Conservation (phyloP, 2,888 invertebrate genomes). For the Labia minor region DNA sequence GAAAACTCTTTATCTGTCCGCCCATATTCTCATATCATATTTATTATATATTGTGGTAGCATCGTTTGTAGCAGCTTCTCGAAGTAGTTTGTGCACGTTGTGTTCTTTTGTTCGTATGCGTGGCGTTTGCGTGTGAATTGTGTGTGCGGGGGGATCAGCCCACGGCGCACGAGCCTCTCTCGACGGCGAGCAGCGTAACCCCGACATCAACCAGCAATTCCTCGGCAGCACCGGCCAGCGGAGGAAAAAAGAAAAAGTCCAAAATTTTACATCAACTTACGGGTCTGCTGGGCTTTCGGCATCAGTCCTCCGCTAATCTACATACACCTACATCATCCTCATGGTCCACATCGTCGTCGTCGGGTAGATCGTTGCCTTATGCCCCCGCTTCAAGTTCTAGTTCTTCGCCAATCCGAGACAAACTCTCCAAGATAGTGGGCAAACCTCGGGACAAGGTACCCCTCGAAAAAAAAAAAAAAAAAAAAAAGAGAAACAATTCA, state of each 20-base stretch:
- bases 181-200: not conserved
- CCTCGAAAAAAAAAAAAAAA: too few species aligned
- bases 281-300: not conserved
- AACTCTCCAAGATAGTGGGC: slow-evolving; percentile 3
- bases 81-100: slow-evolving; percentile 13
- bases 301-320: not conserved
- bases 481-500: too few species aligned
- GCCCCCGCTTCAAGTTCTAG: not conserved
- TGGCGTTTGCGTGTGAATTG: not conserved
- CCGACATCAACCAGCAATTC: not conserved
- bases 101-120: not conserved
- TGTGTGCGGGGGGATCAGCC: not conserved
- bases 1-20: too few species aligned
- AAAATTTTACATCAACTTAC: not conserved
- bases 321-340: not conserved
- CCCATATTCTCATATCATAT: not conserved
- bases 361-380: not conserved
- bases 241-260: not conserved
- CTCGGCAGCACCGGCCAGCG: not conserved
- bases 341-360: not conserved
- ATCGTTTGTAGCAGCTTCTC: slow-evolving; percentile 9
- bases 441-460: slow-evolving; percentile 7
- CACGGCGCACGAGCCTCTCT: not conserved
- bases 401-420: not conserved
- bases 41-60: not conserved